Evolutionary conservation across 2,888 invertebrate genomes (phyloP), one percentile per base, ranked within the genome.

Genomic region (Synergus laeviventris): DNA sequence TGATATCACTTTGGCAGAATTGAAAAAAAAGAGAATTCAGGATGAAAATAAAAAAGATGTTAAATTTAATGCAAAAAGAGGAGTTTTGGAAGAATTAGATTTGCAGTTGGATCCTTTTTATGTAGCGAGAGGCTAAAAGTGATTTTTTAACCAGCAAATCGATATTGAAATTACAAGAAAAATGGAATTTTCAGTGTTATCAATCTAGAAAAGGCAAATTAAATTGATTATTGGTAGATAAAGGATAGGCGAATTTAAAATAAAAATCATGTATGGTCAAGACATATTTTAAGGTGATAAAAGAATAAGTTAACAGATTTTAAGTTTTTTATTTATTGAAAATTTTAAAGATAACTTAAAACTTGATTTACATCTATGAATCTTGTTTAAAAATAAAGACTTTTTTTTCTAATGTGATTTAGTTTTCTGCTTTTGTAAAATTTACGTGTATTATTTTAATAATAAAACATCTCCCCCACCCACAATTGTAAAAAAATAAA

Each of bases 81-180:
- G 81, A 0, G 39, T 77, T 31, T 73, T 85, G 21, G 84, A 86
- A 7, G 84, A 86, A 14, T 76, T 87, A 3, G 74, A 86, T 7
- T 79, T 81, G 14, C 76, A 79, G 9, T 76, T 80, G 16, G 86
- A 87, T 77, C 86, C 86, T 0, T 86, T 82, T 74, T 86, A 85
- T 38, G 78, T 83, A 1, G 82, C 81, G 7, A 82, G 86, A 12
- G 86, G 86, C 24, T 70, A 24, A 70, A 24, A 66, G 18, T 14
- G 2, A 24, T 18, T 42, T 45, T 8, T 80, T n/a, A n/a, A 82
- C 66, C 77, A 75, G 42, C 12, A 64, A 42, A 56, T 42, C 16
- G 39, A 66, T 66, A 9, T 36, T 31, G 12, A n/a, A 38, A 62
- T 62, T 36, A 11, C 11, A n/a, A n/a, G 4, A n/a, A 9, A 56